phyloP scores from a whole-genome alignment of 1,140 invertebrate genomes.

The Belonocnema kinseyi region DNA sequence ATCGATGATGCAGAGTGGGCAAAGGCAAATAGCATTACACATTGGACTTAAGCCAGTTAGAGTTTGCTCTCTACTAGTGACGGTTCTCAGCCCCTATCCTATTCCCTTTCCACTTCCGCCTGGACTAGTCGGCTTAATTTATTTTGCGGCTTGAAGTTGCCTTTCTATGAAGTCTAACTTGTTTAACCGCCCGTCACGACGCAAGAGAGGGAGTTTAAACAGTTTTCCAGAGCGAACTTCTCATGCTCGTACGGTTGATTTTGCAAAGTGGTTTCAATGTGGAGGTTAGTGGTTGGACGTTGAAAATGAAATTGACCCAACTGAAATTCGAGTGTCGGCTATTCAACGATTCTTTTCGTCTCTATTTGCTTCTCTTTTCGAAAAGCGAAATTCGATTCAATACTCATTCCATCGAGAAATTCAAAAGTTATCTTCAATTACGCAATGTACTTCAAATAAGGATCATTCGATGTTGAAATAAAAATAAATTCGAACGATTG shows the following conservation, averaged over 20 bases:
- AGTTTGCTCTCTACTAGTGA: constrained; percentile 17
- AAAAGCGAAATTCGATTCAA: background rate
- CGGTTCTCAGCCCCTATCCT: constrained; percentile 3
- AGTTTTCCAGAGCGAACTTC: constrained; percentile 26
- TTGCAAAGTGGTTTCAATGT: constrained; percentile 27
- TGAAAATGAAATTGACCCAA: constrained; percentile 11
- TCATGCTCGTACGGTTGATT: constrained; percentile 3
- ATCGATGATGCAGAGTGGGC: constrained; percentile 11
- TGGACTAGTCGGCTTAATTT: constrained; percentile 20
- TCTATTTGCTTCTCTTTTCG: background rate
- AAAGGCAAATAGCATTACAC: constrained; percentile 24
- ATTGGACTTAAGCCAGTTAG: constrained; percentile 21
- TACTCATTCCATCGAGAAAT: background rate
- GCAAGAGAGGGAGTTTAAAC: constrained; percentile 16
- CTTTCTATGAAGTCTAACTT: constrained; percentile 26
- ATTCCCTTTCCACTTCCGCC: constrained; percentile 10
- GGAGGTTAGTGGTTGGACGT: constrained; percentile 15
- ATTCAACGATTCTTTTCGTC: constrained; percentile 15
- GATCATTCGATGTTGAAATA: no score
- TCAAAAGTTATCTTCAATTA: background rate
- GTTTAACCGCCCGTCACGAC: constrained; percentile 25
- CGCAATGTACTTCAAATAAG: no score
- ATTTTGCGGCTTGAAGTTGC: constrained; percentile 29
- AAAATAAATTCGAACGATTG: no score
- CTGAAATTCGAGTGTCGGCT: background rate